phyloP scores from a whole-genome alignment of 2,113 vertebrate species.

The Chroicocephalus ridibundus region DNA sequence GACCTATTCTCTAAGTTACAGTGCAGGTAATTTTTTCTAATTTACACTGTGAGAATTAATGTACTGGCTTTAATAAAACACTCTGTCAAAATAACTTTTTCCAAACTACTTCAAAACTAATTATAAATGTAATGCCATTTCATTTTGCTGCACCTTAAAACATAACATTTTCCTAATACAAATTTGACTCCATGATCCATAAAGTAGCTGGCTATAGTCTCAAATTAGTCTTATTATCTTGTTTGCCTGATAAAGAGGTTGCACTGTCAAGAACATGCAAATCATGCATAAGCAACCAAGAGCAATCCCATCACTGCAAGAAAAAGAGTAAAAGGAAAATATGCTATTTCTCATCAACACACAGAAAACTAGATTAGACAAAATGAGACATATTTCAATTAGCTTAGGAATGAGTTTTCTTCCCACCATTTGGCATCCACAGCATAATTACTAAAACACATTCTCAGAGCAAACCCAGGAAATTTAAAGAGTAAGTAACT shows the following conservation, averaged over 20 bases:
- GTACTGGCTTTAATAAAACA: not conserved
- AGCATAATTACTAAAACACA: not conserved
- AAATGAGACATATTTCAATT: slow-evolving; percentile 34
- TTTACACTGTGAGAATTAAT: not conserved
- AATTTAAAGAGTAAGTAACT: not conserved
- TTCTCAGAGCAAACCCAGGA: not conserved
- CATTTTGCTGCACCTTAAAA: slow-evolving; percentile 1
- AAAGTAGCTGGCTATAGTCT: not conserved
- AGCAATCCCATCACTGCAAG: not conserved
- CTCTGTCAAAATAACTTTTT: not conserved
- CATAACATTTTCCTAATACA: not conserved
- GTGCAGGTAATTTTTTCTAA: not conserved
- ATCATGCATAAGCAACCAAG: not conserved
- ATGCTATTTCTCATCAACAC: not conserved
- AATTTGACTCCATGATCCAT: not conserved
- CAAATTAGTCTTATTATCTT: not conserved
- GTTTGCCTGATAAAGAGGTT: not conserved
- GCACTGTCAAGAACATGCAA: not conserved
- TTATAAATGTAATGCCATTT: not conserved
- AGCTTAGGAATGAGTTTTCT: not conserved
- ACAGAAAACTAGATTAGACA: not conserved
- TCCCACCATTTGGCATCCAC: not conserved
- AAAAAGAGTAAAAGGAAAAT: not conserved
- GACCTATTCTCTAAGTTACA: not conserved
- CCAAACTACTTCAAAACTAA: not conserved